Percentiles rank a stretch among this genome's conserved stretches.
Conservation (phyloP, 1,140 invertebrate genomes). For the Drosophila virilis region DNA sequence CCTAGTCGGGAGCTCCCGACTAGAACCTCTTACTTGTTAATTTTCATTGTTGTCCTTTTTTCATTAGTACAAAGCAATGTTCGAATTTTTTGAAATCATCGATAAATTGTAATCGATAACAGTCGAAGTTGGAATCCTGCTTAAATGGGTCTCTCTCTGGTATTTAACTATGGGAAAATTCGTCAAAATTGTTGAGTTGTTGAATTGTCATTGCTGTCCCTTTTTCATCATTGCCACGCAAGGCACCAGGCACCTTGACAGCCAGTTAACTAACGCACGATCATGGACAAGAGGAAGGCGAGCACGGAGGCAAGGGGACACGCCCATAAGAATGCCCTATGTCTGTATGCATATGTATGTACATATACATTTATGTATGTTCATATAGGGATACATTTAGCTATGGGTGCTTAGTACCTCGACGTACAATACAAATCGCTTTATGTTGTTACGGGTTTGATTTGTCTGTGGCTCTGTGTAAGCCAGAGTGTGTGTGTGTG, state of each 20-base stretch:
- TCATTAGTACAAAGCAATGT: neutral
- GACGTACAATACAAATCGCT: constrained; percentile 42
- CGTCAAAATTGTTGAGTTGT: too few species aligned
- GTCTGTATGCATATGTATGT: neutral
- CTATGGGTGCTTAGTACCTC: constrained; percentile 11
- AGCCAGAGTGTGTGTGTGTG: neutral
- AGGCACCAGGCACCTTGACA: neutral
- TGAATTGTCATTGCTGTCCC: too few species aligned
- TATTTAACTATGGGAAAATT: too few species aligned
- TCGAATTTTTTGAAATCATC: too few species aligned
- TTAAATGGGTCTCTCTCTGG: too few species aligned
- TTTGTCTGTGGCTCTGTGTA: too few species aligned
- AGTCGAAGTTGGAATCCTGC: too few species aligned
- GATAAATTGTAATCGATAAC: too few species aligned
- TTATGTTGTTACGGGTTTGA: constrained; percentile 6
- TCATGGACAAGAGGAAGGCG: neutral
- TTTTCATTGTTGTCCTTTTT: constrained; percentile 2
- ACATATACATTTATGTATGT: neutral
- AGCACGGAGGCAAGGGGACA: neutral
- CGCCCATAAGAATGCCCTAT: neutral
- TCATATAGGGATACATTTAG: constrained; percentile 1
- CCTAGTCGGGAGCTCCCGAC: too few species aligned
- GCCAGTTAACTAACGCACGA: neutral
- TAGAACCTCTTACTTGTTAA: too few species aligned
- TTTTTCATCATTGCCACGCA: too few species aligned